A percentile compares a stretch with the other conserved stretches of the same genome.
These are phyloP conservation scores for Sipunculus nudus DNA, from an alignment of 2,888 invertebrate species.

Conservation along the genomic window DNA sequence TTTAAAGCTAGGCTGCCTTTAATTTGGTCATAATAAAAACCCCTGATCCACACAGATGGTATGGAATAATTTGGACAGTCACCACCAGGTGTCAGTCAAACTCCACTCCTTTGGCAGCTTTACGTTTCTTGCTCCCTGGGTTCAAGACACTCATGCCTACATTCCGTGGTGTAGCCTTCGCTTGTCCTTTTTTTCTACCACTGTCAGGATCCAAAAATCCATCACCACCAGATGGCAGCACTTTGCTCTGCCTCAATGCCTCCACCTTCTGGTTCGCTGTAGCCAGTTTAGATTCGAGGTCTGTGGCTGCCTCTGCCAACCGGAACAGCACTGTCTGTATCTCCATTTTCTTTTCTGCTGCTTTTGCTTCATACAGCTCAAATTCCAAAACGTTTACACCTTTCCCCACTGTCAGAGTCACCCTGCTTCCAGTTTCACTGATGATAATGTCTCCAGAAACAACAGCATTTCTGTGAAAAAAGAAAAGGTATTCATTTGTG, in stretches of 20 bases:
- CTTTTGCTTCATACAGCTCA: constrained; percentile 57
- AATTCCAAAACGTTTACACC: constrained; percentile 45
- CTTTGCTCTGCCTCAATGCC: constrained; percentile 11
- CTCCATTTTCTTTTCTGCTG: constrained; percentile 54
- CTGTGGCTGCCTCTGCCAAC: constrained; percentile 47
- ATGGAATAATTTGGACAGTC: too few species aligned
- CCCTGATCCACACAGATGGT: too few species aligned
- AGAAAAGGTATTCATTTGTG: constrained; percentile 4
- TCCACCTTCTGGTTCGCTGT: constrained; percentile 51
- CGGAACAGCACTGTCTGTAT: constrained; percentile 52
- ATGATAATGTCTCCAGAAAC: constrained; percentile 48
- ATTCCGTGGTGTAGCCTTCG: constrained; percentile 51
- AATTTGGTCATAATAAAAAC: too few species aligned
- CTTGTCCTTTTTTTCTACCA: constrained; percentile 12
- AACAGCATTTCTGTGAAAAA: constrained; percentile 50
- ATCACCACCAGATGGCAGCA: background rate
- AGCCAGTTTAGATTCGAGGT: constrained; percentile 47
- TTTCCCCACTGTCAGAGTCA: constrained; percentile 51
- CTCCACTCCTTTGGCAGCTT: constrained; percentile 57
- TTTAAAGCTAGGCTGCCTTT: too few species aligned
- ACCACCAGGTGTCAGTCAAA: constrained; percentile 52
- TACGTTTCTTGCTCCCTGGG: constrained; percentile 58
- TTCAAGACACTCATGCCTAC: constrained; percentile 62
- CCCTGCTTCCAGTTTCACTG: constrained; percentile 48
- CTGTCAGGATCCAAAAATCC: constrained; percentile 8